phyloP scores from a whole-genome alignment of 2,888 invertebrate species.

The Zele albiditarsus region DNA sequence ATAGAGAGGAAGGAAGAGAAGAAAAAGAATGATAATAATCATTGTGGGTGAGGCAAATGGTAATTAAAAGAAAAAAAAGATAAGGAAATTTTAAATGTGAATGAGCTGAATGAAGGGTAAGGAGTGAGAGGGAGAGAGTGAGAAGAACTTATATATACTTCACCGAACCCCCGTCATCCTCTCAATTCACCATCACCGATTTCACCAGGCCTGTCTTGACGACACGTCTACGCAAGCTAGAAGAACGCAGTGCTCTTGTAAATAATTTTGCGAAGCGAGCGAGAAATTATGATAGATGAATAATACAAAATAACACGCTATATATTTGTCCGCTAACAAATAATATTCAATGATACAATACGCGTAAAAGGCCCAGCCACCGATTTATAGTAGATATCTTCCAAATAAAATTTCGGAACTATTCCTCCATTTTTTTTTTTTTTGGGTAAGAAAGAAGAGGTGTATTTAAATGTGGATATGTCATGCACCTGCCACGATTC shows the following conservation, averaged over 20 bases:
- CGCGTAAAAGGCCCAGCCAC: neutral
- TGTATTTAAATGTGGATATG: neutral
- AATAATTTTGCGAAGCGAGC: constrained; percentile 49
- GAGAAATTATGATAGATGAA: constrained; percentile 26
- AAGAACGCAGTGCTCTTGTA: constrained; percentile 61
- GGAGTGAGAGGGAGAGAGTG: neutral
- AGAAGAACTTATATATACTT: constrained; percentile 43
- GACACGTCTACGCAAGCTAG: constrained; percentile 69
- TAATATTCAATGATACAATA: neutral
- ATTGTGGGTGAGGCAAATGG: constrained; percentile 3
- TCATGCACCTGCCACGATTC: neutral
- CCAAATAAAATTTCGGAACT: too few species aligned
- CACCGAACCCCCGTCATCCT: constrained; percentile 51
- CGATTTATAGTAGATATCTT: too few species aligned
- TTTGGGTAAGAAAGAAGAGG: neutral
- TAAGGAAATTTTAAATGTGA: neutral
- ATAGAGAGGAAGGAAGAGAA: constrained; percentile 8
- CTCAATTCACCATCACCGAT: constrained; percentile 54
- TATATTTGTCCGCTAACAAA: neutral
- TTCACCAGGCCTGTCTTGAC: constrained; percentile 68
- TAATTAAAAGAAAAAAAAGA: constrained; percentile 4
- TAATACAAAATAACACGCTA: neutral
- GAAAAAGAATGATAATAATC: constrained; percentile 1
- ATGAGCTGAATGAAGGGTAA: neutral
- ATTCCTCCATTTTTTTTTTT: neutral